Conservation (phyloP, 2,113 vertebrate species). For the Entomyzon cyanotis region DNA sequence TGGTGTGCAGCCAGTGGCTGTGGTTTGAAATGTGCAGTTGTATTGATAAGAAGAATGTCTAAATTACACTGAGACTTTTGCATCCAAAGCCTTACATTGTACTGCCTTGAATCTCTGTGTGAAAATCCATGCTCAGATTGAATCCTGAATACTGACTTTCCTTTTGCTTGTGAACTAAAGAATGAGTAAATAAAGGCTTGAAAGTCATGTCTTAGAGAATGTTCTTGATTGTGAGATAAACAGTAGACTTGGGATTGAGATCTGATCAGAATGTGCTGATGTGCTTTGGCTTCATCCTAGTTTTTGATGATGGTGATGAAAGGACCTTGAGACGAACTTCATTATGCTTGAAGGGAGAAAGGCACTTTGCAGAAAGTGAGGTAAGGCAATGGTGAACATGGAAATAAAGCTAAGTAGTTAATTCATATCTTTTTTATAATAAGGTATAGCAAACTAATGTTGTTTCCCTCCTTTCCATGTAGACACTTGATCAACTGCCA, state of each 20-base stretch:
- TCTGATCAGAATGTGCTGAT: not conserved
- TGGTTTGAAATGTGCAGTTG: not conserved
- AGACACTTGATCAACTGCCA: conserved; percentile 97
- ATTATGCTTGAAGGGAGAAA: conserved; percentile 95
- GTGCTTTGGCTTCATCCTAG: conserved; percentile 68
- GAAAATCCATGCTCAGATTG: not conserved
- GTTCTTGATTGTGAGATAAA: not conserved
- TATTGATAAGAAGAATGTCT: not conserved
- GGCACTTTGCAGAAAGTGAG: conserved; percentile 99
- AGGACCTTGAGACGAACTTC: conserved; percentile 95
- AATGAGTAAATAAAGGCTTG: not conserved
- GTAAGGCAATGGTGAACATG: conserved; percentile 53
- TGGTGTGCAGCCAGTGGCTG: not conserved
- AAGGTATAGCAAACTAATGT: not conserved
- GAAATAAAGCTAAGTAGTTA: not conserved
- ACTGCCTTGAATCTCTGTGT: not conserved
- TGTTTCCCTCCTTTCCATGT: not conserved
- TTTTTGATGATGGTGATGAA: conserved; percentile 98
- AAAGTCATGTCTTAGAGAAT: not conserved
- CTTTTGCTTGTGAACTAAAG: not conserved
- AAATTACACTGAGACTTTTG: not conserved
- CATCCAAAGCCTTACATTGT: not conserved
- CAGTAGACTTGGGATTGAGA: not conserved
- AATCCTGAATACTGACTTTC: not conserved
- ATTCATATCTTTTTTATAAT: not conserved